Base-by-base conservation (phyloP, 2,797 vertebrate genomes). In the Paguma larvata region DNA sequence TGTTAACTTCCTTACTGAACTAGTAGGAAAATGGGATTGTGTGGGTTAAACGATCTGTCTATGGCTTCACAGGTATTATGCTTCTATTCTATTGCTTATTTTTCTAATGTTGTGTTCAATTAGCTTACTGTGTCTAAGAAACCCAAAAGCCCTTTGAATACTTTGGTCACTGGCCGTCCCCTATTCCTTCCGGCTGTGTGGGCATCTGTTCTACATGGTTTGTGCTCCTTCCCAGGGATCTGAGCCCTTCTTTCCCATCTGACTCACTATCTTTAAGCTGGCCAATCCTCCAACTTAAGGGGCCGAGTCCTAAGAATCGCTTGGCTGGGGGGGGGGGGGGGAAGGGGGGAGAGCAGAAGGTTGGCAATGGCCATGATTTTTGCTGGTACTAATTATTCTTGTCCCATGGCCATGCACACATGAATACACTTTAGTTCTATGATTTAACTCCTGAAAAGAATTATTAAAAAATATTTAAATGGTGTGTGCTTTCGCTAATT, bases 151-250 rank as follows among this genome's bases (percentile, higher is more conserved):
- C 23, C 68, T 96, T 91, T 94, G 51, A 63, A 65, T 94, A 23
- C 65, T 89, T 84, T 34, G 65, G 56, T 95, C 4, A 19, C 56
- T 91, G 88, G 59, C 73, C 27, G 4, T 95, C 44, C 18, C 4
- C 6, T 79, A 3, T 25, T 89, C 41, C 46, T 97, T 97, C 97
- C 93, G 90, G 96, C 97, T 97, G 97, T 89, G 89, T 90, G 89
- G 82, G 68, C 94, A 93, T 94, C 97, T 98, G 90, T 83, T 97
- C 51, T 68, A 9, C 62, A 41, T 85, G 91, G 32, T 96, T 91
- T 91, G 44, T 34, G 62, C 46, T 92, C 84, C 70, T 92, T 95
- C n/a, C 34, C 32, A 19, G 77, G 84, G 87, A 85, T 96, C 48
- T 41, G 59, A 85, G 48, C 90, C 27, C 78, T 90, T 82, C 65